Evolutionary conservation across 2,888 invertebrate species (phyloP).

Genomic region (Theodoxus fluviatilis): DNA sequence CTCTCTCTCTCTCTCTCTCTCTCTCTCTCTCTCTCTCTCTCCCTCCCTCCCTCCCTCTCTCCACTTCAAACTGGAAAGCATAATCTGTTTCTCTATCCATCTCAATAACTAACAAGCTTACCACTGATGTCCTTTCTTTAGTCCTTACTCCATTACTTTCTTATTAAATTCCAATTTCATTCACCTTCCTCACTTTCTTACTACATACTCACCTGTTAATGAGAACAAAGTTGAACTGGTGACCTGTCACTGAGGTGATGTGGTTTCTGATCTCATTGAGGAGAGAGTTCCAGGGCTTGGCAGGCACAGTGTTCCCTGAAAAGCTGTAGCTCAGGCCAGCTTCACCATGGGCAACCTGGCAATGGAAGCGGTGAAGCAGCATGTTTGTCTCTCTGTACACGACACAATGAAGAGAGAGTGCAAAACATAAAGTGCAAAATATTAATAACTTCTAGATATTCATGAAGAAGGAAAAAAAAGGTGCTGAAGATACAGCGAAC

Average conservation of each 20-base stretch:
- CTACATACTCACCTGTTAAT: conserved; percentile 71
- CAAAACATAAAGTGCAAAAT: no score
- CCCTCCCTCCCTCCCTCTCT: no score
- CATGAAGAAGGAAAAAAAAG: no score
- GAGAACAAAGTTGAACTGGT: conserved; percentile 74
- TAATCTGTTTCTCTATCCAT: no score
- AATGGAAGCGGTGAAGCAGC: neutral
- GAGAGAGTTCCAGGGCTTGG: conserved; percentile 72
- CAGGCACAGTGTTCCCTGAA: conserved; percentile 73
- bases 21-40: no score
- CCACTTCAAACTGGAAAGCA: no score
- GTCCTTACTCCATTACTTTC: neutral
- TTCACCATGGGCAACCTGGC: conserved; percentile 74
- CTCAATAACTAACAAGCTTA: no score
- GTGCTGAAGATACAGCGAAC: no score
- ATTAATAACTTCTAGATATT: no score
- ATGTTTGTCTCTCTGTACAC: neutral
- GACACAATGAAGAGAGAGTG: neutral
- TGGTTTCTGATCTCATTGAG: conserved; percentile 69
- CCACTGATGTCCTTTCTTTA: no score
- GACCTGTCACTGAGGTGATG: conserved; percentile 69
- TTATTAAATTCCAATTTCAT: neutral
- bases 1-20: no score
- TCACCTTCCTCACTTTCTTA: neutral
- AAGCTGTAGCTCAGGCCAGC: conserved; percentile 73